Evolutionary conservation across 2,113 vertebrate genomes (phyloP).

Genomic region (Ammodramus savannarum): DNA sequence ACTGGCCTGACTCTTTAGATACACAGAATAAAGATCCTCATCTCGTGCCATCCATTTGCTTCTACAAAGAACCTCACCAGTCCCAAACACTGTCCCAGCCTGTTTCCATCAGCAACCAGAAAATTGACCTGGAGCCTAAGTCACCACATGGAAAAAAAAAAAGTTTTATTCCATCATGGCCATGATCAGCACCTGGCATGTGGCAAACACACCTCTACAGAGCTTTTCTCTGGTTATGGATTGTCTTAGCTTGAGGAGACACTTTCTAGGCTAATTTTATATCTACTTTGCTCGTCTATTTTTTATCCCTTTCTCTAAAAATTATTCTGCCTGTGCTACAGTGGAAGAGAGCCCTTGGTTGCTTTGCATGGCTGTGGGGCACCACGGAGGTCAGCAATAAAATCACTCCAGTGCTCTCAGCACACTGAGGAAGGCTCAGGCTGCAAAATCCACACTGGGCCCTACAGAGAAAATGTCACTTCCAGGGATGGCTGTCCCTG

Average conservation of each 20-base stretch:
- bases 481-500: slow-evolving; percentile 10
- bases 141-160: not conserved
- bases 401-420: not conserved
- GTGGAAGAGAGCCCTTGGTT: not conserved
- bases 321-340: not conserved
- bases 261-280: not conserved
- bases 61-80: not conserved
- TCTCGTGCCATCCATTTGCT: not conserved
- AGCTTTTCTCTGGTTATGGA: not conserved
- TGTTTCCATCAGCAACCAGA: not conserved
- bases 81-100: not conserved
- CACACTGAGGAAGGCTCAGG: not conserved
- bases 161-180: not conserved
- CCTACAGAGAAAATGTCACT: not conserved
- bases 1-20: not conserved
- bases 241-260: slow-evolving; percentile 44
- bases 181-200: not conserved
- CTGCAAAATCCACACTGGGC: not conserved
- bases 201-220: not conserved
- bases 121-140: not conserved
- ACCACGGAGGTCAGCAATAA: not conserved
- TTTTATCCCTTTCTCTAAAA: not conserved
- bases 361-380: not conserved
- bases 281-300: not conserved
- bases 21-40: not conserved